These are phyloP conservation scores for Eudemis profundana DNA, from an alignment of 2,888 invertebrate genomes.

Conservation along the genomic window DNA sequence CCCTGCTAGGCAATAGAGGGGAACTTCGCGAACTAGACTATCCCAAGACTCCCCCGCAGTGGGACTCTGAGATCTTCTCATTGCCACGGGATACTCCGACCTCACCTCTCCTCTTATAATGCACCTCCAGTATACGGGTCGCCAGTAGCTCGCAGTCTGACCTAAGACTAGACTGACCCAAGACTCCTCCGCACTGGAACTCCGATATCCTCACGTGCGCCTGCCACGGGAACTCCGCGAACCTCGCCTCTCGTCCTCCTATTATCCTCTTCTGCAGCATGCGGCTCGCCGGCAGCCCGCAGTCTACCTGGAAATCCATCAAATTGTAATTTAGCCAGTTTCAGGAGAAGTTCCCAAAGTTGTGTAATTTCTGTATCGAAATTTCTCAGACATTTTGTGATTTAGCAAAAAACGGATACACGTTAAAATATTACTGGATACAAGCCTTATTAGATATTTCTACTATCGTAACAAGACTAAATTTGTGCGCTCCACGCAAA, in stretches of 20 bases:
- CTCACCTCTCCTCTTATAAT: constrained; percentile 92
- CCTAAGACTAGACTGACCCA: constrained; percentile 73
- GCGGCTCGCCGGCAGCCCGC: constrained; percentile 87
- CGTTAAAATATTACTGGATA: no score
- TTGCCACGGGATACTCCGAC: constrained; percentile 94
- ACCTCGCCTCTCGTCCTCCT: constrained; percentile 91
- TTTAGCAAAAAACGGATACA: no score
- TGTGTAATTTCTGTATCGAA: no score
- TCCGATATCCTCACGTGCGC: constrained; percentile 93
- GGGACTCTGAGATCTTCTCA: constrained; percentile 92
- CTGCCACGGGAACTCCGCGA: constrained; percentile 94
- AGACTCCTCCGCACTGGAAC: constrained; percentile 93
- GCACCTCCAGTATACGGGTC: constrained; percentile 86
- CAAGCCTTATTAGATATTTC: no score
- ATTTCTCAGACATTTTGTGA: no score
- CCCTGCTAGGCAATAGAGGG: no score
- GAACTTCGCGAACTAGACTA: no score
- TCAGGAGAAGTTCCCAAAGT: no score
- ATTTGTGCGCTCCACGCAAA: no score
- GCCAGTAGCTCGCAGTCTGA: constrained; percentile 76
- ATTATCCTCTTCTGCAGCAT: constrained; percentile 91
- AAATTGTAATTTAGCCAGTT: not conserved
- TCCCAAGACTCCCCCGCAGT: constrained; percentile 93
- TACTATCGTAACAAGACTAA: no score
- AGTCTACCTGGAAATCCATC: constrained; percentile 81